phyloP scores from a whole-genome alignment of 1,140 invertebrate species.

The Aphelinus atriplicis region DNA sequence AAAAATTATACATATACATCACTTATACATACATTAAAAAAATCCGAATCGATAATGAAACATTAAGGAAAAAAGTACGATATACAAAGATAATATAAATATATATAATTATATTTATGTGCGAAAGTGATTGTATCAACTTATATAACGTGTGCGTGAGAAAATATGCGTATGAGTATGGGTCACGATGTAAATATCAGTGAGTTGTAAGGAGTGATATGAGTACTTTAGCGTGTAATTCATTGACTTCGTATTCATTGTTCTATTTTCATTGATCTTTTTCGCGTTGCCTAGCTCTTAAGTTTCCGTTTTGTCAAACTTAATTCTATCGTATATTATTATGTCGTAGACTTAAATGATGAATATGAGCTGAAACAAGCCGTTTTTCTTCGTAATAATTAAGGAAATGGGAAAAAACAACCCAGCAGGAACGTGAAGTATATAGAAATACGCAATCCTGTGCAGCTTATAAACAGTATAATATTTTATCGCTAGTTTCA shows the following conservation, averaged over 20 bases:
- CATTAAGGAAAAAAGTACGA: slow-evolving; percentile 44
- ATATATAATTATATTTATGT: slow-evolving; percentile 49
- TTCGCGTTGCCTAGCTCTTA: slow-evolving; percentile 10
- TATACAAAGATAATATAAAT: slow-evolving; percentile 43
- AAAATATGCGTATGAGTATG: slow-evolving; percentile 5
- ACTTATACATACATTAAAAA: slow-evolving; percentile 53
- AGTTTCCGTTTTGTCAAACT: not conserved
- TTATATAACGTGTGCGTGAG: slow-evolving; percentile 31
- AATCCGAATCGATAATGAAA: slow-evolving; percentile 51
- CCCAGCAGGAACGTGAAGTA: not conserved
- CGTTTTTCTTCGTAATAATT: slow-evolving; percentile 10
- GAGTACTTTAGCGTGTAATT: slow-evolving; percentile 34
- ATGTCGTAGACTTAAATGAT: slow-evolving; percentile 5
- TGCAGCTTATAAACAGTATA: not conserved
- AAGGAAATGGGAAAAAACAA: not conserved
- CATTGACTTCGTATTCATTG: slow-evolving; percentile 30
- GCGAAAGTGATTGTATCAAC: slow-evolving; percentile 34
- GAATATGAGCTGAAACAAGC: not conserved
- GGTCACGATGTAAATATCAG: slow-evolving; percentile 39
- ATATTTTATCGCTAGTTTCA: slow-evolving; percentile 8
- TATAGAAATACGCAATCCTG: not conserved
- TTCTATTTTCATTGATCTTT: slow-evolving; percentile 13
- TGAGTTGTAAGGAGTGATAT: slow-evolving; percentile 30
- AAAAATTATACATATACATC: slow-evolving; percentile 51
- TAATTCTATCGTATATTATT: not conserved